Conservation (phyloP, 2,888 invertebrate species). For the Rotaria sp. region DNA sequence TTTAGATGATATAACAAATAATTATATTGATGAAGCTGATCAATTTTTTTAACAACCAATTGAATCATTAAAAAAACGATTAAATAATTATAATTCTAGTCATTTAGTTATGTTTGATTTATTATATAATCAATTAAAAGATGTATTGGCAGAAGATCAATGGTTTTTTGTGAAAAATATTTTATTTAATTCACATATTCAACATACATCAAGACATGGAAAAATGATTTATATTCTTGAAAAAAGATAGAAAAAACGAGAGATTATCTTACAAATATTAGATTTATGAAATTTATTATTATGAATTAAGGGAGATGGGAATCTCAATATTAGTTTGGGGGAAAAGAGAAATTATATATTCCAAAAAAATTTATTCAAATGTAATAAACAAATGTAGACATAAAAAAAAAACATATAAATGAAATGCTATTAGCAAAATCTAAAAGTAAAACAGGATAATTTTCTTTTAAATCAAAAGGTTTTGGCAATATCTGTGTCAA, state of each 20-base stretch:
- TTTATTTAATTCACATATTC: conserved; percentile 17
- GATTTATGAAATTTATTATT: too few species aligned
- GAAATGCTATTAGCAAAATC: too few species aligned
- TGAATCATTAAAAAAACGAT: background rate
- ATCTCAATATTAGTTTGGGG: background rate
- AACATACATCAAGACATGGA: conserved; percentile 15
- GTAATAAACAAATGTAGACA: background rate
- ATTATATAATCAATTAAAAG: background rate
- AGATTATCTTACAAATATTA: too few species aligned
- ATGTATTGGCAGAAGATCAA: background rate
- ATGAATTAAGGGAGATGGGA: background rate
- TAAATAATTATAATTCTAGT: background rate
- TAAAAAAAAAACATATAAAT: too few species aligned
- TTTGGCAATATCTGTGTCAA: too few species aligned
- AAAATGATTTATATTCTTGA: conserved; percentile 18
- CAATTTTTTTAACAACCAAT: background rate
- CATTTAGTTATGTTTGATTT: conserved; percentile 13
- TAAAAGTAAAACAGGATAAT: too few species aligned
- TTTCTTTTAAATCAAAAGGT: too few species aligned
- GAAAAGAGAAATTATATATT: background rate
- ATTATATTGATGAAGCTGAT: conserved; percentile 25
- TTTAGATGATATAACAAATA: background rate
- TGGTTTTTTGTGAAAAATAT: background rate
- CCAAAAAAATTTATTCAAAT: too few species aligned
- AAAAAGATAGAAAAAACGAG: background rate